These are phyloP conservation scores for Ateles fusciceps DNA, from an alignment of 2,797 vertebrate species.

Conservation along the genomic window DNA sequence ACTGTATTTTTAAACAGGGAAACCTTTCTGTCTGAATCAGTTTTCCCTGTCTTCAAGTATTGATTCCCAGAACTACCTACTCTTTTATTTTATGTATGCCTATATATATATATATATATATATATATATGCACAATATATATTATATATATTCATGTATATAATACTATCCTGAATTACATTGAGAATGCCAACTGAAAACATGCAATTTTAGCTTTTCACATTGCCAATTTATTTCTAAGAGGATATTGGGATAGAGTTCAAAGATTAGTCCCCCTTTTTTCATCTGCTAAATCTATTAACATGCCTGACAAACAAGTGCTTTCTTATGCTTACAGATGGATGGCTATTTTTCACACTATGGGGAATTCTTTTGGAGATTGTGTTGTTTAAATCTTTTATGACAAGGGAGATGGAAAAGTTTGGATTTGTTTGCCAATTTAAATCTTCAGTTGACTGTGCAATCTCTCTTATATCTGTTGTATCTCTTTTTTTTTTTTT, in stretches of 20 bases:
- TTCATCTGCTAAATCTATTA: neutral
- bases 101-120: too few species aligned
- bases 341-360: neutral
- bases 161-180: neutral
- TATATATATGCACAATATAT: neutral
- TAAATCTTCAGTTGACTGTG: conserved; percentile 37
- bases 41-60: neutral
- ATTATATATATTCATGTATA: neutral
- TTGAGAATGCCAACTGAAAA: neutral
- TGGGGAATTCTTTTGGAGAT: neutral
- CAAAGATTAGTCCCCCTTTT: neutral
- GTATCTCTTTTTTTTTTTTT: neutral
- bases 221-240: neutral
- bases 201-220: neutral
- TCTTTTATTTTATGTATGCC: neutral
- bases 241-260: neutral
- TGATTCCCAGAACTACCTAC: neutral
- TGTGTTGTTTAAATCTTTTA: conserved; percentile 48
- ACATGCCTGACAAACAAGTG: neutral
- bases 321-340: neutral
- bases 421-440: conserved; percentile 47
- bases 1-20: neutral
- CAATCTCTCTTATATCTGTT: neutral
- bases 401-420: neutral
- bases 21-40: neutral